Evolutionary conservation across 2,888 invertebrate genomes (phyloP).

Genomic region (Agriopis marginaria): DNA sequence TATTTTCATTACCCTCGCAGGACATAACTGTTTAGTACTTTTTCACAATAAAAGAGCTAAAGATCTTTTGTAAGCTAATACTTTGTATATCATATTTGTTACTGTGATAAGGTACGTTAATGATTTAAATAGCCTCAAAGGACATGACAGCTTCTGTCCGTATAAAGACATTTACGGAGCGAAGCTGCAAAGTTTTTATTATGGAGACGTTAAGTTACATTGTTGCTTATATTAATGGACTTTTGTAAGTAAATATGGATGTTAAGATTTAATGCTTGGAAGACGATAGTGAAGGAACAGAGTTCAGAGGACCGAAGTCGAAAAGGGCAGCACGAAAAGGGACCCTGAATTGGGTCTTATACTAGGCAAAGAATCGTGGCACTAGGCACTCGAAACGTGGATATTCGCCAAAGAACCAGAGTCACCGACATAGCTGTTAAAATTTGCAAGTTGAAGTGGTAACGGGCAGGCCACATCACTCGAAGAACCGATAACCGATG

Average conservation of each 20-base stretch:
- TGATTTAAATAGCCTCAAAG: constrained; percentile 34
- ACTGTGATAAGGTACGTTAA: constrained; percentile 6
- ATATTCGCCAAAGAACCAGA: too few relatives aligned
- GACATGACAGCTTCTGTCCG: constrained; percentile 59
- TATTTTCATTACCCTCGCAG: constrained; percentile 75
- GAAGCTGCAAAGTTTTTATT: constrained; percentile 64
- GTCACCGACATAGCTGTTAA: too few relatives aligned
- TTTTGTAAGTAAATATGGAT: constrained; percentile 27
- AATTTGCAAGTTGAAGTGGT: too few relatives aligned
- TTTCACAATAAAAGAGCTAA: constrained; percentile 8
- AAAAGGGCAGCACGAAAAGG: too few relatives aligned
- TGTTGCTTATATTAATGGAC: constrained; percentile 40
- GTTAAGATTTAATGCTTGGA: constrained; percentile 9
- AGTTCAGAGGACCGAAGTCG: background rate
- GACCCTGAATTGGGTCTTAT: too few relatives aligned
- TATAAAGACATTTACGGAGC: constrained; percentile 58
- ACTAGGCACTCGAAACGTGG: too few relatives aligned
- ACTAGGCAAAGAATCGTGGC: too few relatives aligned
- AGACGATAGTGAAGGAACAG: background rate
- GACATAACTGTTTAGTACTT: constrained; percentile 47
- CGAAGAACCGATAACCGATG: too few relatives aligned
- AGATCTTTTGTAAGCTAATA: background rate
- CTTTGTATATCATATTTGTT: background rate
- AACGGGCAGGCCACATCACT: too few relatives aligned
- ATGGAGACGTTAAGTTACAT: constrained; percentile 47